Evolutionary conservation across 2,113 vertebrate species (phyloP), one percentile per base, ranked within the genome.

Genomic region (Scytalopus superciliaris): DNA sequence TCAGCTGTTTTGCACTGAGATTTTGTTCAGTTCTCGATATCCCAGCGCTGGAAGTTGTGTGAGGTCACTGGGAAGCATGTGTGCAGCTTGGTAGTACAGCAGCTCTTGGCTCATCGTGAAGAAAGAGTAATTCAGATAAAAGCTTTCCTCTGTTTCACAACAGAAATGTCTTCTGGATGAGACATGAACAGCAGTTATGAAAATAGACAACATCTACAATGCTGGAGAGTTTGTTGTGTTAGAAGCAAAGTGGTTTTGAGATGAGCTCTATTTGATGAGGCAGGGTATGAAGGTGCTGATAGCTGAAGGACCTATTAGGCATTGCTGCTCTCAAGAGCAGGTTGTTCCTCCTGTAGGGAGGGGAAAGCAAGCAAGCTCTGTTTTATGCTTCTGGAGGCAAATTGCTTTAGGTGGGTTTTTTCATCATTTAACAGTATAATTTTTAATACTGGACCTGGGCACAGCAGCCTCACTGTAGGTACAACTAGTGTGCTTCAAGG

Each of bases 231-330:
- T 80, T 63, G 35, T 59, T 81, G 50, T 74, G 39, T 74, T 75
- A 86, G 62, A 92, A 90, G 69, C 72, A n/a, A 27, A 84, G 79
- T 76, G 74, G 49, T 56, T 93, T 83, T 77, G 87, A 90, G 94
- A 82, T 74, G 72, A 88, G 55, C 59, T 95, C 11, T 24, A 1
- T 89, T 80, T 83, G 87, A 40, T 96, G 74, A 68, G 55, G 42
- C 22, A 19, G 23, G 78, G 83, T 77, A 37, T 0, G 57, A 53
- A 79, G 75, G 73, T 92, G 94, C 83, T 6, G 33, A 74, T 59
- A 86, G 79, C 79, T 63, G 60, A 84, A 93, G 86, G 64, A 74
- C 59, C 50, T 88, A 18, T 69, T 55, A 55, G 83, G 67, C 63
- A 24, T 27, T 30, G 60, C 47, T 90, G 84, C 76, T 78, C 15